phyloP scores from a whole-genome alignment of 2,113 vertebrate genomes.

The Megaleporinus macrocephalus region DNA sequence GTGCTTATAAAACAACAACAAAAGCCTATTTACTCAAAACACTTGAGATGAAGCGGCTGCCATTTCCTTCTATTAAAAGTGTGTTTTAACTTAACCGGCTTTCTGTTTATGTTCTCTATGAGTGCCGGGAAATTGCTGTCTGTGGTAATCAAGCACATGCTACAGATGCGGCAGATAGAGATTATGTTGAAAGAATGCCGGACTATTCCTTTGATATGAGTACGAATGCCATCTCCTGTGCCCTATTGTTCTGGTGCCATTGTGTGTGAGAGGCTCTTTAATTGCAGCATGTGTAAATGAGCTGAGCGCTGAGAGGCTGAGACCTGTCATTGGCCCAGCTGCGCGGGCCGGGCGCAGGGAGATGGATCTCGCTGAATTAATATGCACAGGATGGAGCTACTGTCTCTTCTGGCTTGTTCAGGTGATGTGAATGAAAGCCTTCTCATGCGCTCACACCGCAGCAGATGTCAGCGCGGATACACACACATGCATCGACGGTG shows the following conservation, averaged over 20 bases:
- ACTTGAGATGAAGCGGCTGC: too few relatives aligned
- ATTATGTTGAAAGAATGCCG: not conserved
- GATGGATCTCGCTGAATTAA: conserved; percentile 30
- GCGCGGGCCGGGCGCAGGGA: conserved; percentile 18
- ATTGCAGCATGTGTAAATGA: conserved; percentile 41
- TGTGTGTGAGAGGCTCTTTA: conserved; percentile 15
- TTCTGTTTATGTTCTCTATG: too few relatives aligned
- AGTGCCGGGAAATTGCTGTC: not conserved
- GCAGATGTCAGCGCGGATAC: conserved; percentile 33
- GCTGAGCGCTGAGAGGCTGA: conserved; percentile 3
- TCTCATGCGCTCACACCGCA: conserved; percentile 28
- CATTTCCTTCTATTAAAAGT: too few relatives aligned
- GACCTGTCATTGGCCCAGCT: conserved; percentile 38
- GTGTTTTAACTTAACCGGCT: too few relatives aligned
- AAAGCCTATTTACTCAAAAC: too few relatives aligned
- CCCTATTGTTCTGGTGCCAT: not conserved
- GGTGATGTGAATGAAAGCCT: conserved; percentile 47
- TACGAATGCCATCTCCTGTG: not conserved
- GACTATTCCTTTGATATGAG: not conserved
- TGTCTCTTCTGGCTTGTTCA: conserved; percentile 40
- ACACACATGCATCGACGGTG: conserved; percentile 16
- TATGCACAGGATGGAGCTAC: conserved; percentile 27
- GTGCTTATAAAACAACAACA: too few relatives aligned
- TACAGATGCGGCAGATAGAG: not conserved
- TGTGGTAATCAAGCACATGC: not conserved